phyloP scores from a whole-genome alignment of 2,113 vertebrate genomes.

The Falco punctatus region DNA sequence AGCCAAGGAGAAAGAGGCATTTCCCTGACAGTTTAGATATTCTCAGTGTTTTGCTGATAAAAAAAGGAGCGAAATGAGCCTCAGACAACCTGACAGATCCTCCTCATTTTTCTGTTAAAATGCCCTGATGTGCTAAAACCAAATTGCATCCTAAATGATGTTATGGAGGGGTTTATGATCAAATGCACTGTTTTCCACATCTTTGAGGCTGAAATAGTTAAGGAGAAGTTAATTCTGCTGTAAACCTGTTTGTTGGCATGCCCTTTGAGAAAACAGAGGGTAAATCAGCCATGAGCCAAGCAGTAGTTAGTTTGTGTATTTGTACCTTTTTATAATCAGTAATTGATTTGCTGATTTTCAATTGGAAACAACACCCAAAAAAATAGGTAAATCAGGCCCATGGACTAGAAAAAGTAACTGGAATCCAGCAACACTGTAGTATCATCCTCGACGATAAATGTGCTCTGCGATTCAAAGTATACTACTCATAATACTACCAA shows the following conservation, averaged over 20 bases:
- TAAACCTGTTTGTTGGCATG: background rate
- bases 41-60: background rate
- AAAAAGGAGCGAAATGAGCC: background rate
- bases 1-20: background rate
- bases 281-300: background rate
- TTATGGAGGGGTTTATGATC: background rate
- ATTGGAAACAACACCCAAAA: background rate
- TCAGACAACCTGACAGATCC: background rate
- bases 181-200: background rate
- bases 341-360: background rate
- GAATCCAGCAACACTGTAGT: background rate
- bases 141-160: background rate
- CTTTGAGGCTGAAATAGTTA: background rate
- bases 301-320: background rate
- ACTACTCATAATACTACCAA: too few species aligned
- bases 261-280: background rate
- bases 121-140: background rate
- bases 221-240: background rate
- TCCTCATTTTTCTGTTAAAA: background rate
- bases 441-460: background rate
- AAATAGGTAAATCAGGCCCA: background rate
- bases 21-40: background rate
- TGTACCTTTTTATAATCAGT: background rate
- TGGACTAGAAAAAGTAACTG: background rate
- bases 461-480: rapidly evolving